phyloP scores from a whole-genome alignment of 2,113 vertebrate genomes.

The Peucedramus taeniatus region DNA sequence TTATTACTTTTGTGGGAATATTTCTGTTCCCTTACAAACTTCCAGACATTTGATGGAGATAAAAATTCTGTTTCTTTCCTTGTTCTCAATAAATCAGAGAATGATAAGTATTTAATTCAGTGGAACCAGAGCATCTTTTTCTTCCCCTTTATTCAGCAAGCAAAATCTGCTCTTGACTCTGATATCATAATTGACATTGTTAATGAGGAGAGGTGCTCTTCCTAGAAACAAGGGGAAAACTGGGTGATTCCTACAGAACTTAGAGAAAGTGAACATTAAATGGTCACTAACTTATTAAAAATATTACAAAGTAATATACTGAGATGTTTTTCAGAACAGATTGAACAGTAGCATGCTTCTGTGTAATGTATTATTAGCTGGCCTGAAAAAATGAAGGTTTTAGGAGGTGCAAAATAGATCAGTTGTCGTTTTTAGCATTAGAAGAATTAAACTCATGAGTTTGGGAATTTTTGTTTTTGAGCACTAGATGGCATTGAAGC shows the following conservation, averaged over 20 bases:
- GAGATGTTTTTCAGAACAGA: neutral
- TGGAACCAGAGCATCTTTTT: neutral
- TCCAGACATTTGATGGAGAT: neutral
- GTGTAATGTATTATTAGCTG: neutral
- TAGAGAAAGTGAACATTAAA: neutral
- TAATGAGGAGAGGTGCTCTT: neutral
- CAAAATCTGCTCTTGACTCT: neutral
- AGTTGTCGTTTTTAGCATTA: neutral
- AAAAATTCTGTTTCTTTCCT: neutral
- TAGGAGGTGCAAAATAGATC: neutral
- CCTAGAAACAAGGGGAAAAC: neutral
- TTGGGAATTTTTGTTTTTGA: neutral
- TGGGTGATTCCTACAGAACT: neutral
- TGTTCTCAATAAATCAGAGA: neutral
- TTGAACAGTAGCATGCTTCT: neutral
- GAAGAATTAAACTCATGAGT: neutral
- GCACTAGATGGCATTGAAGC: constrained; percentile 48
- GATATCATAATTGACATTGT: neutral
- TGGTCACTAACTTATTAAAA: neutral
- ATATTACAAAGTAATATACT: rapidly evolving
- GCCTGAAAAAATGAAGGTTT: neutral
- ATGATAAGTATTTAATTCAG: neutral
- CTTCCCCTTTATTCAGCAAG: neutral
- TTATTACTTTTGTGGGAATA: neutral
- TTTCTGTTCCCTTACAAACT: neutral